Evolutionary conservation across 2,888 invertebrate species (phyloP).

Genomic region (Tholera decimalis): DNA sequence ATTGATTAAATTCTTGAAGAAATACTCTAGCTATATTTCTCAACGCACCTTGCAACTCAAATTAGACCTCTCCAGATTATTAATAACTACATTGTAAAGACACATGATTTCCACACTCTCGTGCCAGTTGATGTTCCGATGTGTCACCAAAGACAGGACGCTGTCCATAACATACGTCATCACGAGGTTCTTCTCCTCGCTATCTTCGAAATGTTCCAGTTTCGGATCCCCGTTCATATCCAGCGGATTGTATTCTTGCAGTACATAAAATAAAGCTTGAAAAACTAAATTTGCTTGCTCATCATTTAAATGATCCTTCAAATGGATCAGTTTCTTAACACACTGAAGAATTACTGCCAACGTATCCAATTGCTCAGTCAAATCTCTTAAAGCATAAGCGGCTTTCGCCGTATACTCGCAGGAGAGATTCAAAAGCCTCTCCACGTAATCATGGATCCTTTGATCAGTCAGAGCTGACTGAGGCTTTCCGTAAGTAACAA

Average conservation of each 20-base stretch:
- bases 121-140: constrained; percentile 94
- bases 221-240: constrained; percentile 71
- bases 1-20: too few relatives aligned
- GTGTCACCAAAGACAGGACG: constrained; percentile 92
- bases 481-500: constrained; percentile 72
- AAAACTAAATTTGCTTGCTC: constrained; percentile 92
- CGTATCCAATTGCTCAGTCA: constrained; percentile 84
- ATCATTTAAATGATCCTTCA: constrained; percentile 91
- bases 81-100: constrained; percentile 86
- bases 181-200: constrained; percentile 83
- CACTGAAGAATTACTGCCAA: constrained; percentile 88
- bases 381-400: constrained; percentile 91
- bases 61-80: constrained; percentile 81
- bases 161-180: constrained; percentile 93
- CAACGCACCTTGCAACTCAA: constrained; percentile 80
- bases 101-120: constrained; percentile 95
- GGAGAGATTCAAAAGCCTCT: constrained; percentile 92
- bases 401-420: constrained; percentile 92
- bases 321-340: constrained; percentile 91
- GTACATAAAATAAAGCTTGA: constrained; percentile 92
- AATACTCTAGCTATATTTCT: background rate
- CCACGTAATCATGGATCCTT: constrained; percentile 91
- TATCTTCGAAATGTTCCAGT: constrained; percentile 73
- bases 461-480: constrained; percentile 78
- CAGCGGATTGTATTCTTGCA: constrained; percentile 89